These are phyloP conservation scores for Hozukius guyotensis DNA, from an alignment of 2,797 vertebrate genomes.

Conservation along the genomic window DNA sequence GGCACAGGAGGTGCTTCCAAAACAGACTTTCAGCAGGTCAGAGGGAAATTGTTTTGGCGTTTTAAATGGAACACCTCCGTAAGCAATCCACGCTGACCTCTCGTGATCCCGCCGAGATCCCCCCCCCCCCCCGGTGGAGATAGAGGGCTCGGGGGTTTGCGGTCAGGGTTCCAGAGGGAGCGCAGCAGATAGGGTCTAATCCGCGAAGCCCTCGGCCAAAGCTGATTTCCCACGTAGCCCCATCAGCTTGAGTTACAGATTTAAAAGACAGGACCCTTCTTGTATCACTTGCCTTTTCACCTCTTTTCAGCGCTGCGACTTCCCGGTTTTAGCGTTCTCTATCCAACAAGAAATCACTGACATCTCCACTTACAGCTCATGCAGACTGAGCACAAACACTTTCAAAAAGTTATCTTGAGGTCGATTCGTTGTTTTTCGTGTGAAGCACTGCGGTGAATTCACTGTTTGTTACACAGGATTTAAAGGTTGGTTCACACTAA, in stretches of 20 bases:
- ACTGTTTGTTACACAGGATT: background rate
- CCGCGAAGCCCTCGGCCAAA: constrained; percentile 61
- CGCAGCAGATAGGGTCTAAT: constrained; percentile 69
- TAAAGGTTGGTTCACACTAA: background rate
- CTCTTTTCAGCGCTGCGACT: constrained; percentile 28
- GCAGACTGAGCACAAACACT: constrained; percentile 8
- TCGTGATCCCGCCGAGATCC: background rate
- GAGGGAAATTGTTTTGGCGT: constrained; percentile 76
- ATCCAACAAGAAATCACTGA: constrained; percentile 60
- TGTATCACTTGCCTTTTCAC: constrained; percentile 69
- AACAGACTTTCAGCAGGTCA: constrained; percentile 54
- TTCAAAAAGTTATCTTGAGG: background rate
- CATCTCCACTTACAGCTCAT: background rate
- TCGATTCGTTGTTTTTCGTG: background rate
- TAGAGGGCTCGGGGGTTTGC: constrained; percentile 42
- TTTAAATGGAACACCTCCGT: constrained; percentile 84
- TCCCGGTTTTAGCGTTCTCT: constrained; percentile 47
- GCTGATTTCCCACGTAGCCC: constrained; percentile 73
- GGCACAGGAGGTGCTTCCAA: constrained; percentile 60
- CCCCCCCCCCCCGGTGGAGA: constrained; percentile 13
- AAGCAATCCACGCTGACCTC: constrained; percentile 70
- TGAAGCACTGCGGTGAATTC: background rate
- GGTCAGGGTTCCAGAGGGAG: constrained; percentile 44
- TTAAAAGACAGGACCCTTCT: constrained; percentile 71
- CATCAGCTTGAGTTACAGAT: constrained; percentile 78